Conservation (phyloP, 1,140 invertebrate species). For the Drosophila baimaii region DNA sequence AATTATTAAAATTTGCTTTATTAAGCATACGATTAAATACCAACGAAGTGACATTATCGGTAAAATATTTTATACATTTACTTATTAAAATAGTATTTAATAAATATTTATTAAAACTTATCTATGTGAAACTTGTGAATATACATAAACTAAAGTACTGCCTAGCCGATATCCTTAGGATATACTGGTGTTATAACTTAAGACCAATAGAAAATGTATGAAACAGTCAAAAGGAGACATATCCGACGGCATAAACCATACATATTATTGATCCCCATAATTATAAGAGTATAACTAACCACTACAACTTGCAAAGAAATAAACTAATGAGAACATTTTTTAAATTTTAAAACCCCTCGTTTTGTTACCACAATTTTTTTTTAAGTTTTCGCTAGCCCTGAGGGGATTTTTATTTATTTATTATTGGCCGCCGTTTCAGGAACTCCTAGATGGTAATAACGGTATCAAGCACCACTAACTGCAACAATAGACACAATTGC, state of each 20-base stretch:
- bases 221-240: too few species aligned
- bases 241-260: neutral
- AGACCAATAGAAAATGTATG: too few species aligned
- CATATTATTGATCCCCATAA: neutral
- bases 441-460: conserved; percentile 23
- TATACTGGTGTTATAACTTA: too few species aligned
- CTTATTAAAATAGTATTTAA: neutral
- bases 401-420: neutral
- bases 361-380: too few species aligned
- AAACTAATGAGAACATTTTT: neutral
- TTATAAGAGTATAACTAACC: neutral
- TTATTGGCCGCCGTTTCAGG: conserved; percentile 10
- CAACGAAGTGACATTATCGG: too few species aligned
- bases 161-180: too few species aligned
- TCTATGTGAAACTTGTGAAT: too few species aligned
- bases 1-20: too few species aligned
- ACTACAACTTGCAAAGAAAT: neutral
- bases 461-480: neutral
- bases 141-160: too few species aligned
- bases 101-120: too few species aligned
- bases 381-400: too few species aligned
- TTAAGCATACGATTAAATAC: neutral
- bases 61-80: too few species aligned
- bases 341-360: neutral
- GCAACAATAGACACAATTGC: conserved; percentile 37